phyloP scores from a whole-genome alignment of 2,888 invertebrate species.

The Cataglyphis altisquamis region DNA sequence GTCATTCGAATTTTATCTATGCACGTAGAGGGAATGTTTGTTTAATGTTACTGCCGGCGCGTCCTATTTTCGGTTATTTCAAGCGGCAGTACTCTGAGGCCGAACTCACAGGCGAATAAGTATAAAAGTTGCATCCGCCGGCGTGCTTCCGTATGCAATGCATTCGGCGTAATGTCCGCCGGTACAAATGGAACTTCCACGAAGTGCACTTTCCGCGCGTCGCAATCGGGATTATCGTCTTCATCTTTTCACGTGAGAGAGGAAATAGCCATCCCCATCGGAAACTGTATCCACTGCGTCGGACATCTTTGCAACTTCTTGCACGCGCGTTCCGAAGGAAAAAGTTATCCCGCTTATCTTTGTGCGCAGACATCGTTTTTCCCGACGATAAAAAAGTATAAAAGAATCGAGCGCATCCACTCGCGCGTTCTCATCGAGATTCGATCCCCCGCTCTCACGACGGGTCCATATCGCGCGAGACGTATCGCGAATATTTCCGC shows the following conservation, averaged over 20 bases:
- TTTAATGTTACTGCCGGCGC: constrained; percentile 47
- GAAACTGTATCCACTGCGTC: constrained; percentile 37
- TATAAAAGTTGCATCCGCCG: constrained; percentile 71
- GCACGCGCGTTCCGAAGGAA: constrained; percentile 14
- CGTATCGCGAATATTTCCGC: neutral
- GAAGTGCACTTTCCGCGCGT: constrained; percentile 61
- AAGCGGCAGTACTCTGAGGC: constrained; percentile 40
- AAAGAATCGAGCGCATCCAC: neutral
- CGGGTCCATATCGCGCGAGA: neutral
- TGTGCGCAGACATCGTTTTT: constrained; percentile 7
- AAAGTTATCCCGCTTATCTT: constrained; percentile 27
- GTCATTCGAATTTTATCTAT: constrained; percentile 46
- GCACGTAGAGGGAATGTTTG: constrained; percentile 37
- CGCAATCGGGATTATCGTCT: constrained; percentile 64
- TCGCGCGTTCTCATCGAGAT: neutral
- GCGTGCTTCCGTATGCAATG: constrained; percentile 67
- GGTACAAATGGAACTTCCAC: constrained; percentile 71
- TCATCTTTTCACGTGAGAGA: constrained; percentile 57
- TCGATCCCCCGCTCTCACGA: neutral
- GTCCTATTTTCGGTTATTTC: constrained; percentile 49
- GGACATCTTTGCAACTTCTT: constrained; percentile 60
- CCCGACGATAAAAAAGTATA: constrained; percentile 1
- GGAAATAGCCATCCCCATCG: constrained; percentile 43
- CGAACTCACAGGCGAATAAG: constrained; percentile 52
- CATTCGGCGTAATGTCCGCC: constrained; percentile 70